Conservation (phyloP, 2,113 vertebrate genomes). For the Prunella fulvescens region DNA sequence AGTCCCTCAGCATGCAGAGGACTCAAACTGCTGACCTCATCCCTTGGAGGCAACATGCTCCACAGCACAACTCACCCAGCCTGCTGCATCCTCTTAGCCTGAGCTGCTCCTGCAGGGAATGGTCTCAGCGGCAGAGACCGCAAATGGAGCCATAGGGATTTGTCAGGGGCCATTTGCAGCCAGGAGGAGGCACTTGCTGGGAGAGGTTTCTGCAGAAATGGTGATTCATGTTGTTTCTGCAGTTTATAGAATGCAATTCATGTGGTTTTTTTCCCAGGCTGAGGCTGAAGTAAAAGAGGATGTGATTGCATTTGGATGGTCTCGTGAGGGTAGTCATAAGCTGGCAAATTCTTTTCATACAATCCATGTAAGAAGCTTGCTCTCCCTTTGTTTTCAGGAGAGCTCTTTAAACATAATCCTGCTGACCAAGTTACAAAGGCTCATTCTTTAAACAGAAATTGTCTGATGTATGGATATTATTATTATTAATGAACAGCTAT, state of each 20-base stretch:
- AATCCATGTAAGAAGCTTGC: not conserved
- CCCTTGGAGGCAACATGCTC: not conserved
- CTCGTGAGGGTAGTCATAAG: not conserved
- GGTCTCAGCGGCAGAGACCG: not conserved
- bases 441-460: not conserved
- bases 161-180: not conserved
- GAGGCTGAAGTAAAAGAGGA: not conserved
- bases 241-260: not conserved
- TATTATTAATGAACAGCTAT: slow-evolving; percentile 23
- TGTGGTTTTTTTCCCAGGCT: not conserved
- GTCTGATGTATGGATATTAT: not conserved
- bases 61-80: not conserved
- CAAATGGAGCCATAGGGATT: not conserved
- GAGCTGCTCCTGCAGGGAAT: not conserved
- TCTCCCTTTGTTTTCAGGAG: not conserved
- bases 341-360: not conserved
- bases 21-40: not conserved
- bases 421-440: slow-evolving; percentile 12
- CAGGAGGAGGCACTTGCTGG: not conserved
- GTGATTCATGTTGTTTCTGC: not conserved
- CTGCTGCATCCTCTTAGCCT: not conserved
- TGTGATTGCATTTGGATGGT: not conserved
- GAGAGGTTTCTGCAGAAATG: not conserved
- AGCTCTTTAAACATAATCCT: not conserved
- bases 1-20: not conserved